These are phyloP conservation scores for Gasterosteus aculeatus DNA, from an alignment of 2,113 vertebrate species.

Conservation along the genomic window DNA sequence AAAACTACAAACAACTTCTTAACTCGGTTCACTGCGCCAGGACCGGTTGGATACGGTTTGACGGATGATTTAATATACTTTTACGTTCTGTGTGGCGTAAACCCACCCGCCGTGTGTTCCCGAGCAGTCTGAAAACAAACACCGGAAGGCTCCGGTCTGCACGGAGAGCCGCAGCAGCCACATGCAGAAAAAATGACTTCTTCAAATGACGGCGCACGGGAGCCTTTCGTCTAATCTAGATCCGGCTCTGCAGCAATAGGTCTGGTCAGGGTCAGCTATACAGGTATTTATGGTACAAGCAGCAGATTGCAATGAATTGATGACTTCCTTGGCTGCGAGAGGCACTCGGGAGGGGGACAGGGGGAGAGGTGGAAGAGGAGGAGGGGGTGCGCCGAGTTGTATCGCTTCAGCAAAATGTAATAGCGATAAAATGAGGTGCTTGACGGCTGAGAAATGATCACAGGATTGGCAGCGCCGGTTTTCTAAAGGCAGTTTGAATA, in stretches of 20 bases:
- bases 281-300: slow-evolving; percentile 49
- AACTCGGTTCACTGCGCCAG: neutral
- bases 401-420: slow-evolving; percentile 60
- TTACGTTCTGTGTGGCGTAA: neutral
- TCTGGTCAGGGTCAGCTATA: slow-evolving; percentile 27
- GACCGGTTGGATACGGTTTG: neutral
- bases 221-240: slow-evolving; percentile 22
- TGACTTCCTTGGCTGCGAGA: slow-evolving; percentile 34
- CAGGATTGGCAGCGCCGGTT: slow-evolving; percentile 47
- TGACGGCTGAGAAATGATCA: slow-evolving; percentile 52
- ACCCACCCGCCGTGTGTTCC: neutral
- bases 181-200: slow-evolving; percentile 7
- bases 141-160: slow-evolving; percentile 9
- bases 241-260: slow-evolving; percentile 24
- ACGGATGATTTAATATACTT: neutral
- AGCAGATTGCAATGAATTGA: slow-evolving; percentile 41
- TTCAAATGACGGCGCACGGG: slow-evolving; percentile 5
- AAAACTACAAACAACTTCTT: neutral
- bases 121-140: neutral
- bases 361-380: neutral
- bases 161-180: neutral
- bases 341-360: slow-evolving; percentile 3
- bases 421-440: slow-evolving; percentile 64
- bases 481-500: slow-evolving; percentile 67
- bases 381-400: slow-evolving; percentile 36